Evolutionary conservation across 2,797 vertebrate genomes (phyloP).

Genomic region (Crocidura indochinensis): DNA sequence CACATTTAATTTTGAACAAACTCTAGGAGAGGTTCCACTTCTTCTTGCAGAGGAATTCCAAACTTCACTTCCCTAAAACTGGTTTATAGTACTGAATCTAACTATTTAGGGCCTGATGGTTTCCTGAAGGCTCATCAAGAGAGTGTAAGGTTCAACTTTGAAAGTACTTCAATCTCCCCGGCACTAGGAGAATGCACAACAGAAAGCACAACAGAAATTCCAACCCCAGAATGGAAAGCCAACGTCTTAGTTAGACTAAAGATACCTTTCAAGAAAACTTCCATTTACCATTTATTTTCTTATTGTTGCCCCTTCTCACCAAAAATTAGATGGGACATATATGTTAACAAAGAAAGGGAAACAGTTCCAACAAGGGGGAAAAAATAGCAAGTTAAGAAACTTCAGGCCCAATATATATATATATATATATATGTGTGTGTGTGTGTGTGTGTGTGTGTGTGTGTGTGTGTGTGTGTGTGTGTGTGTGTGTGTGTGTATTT

Average conservation of each 20-base stretch:
- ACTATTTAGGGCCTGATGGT: not conserved
- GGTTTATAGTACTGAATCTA: not conserved
- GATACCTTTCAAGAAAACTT: not conserved
- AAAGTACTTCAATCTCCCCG: not conserved
- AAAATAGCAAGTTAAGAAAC: no score
- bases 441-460: no score
- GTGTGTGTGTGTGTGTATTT: not conserved
- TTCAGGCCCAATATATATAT: no score
- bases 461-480: no score
- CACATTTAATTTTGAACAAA: not conserved
- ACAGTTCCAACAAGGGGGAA: not conserved
- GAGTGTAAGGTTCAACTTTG: constrained; percentile 49
- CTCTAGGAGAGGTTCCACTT: not conserved
- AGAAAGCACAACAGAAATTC: no score
- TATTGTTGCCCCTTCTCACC: not conserved
- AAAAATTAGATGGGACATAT: not conserved
- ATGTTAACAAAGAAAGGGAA: not conserved
- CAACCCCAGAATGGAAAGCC: not conserved
- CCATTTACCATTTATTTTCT: not conserved
- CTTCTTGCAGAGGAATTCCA: constrained; percentile 16
- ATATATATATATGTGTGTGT: no score
- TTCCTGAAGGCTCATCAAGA: not conserved
- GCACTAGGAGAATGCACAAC: not conserved
- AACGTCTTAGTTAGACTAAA: not conserved
- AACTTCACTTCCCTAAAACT: not conserved